These are phyloP conservation scores for Microctenopoma lineatum DNA, from an alignment of 2,797 vertebrate genomes.

Conservation along the genomic window DNA sequence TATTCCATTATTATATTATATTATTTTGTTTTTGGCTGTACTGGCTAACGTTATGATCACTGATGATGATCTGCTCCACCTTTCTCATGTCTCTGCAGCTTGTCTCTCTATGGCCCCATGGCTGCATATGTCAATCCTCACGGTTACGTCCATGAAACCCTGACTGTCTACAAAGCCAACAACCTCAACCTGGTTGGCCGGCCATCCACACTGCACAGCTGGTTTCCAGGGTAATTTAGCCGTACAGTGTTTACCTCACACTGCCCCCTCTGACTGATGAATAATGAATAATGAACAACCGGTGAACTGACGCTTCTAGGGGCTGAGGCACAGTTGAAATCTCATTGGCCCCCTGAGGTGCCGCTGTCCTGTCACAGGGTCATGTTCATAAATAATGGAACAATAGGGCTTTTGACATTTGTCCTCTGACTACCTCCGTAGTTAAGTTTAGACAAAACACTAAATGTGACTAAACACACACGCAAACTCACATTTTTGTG, in stretches of 20 bases:
- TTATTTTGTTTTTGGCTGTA: slow-evolving; percentile 13
- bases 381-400: too few species aligned
- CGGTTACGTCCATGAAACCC: slow-evolving; percentile 96
- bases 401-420: too few species aligned
- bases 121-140: slow-evolving; percentile 98
- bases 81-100: slow-evolving; percentile 72
- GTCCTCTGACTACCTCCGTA: too few species aligned
- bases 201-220: slow-evolving; percentile 96
- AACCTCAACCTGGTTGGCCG: slow-evolving; percentile 92
- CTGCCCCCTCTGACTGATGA: not conserved
- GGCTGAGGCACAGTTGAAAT: too few species aligned
- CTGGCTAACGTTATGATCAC: not conserved
- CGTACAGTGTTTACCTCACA: not conserved
- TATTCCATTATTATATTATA: too few species aligned
- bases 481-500: too few species aligned
- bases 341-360: too few species aligned
- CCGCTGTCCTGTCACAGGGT: too few species aligned
- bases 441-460: too few species aligned
- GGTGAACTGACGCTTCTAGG: too few species aligned
- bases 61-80: not conserved
- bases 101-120: slow-evolving; percentile 97
- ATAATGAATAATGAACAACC: too few species aligned
- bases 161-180: slow-evolving; percentile 95
- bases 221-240: slow-evolving; percentile 95
- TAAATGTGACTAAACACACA: too few species aligned